Evolutionary conservation across 2,888 invertebrate genomes (phyloP).

Genomic region (Rhagophthalmus giganteus): DNA sequence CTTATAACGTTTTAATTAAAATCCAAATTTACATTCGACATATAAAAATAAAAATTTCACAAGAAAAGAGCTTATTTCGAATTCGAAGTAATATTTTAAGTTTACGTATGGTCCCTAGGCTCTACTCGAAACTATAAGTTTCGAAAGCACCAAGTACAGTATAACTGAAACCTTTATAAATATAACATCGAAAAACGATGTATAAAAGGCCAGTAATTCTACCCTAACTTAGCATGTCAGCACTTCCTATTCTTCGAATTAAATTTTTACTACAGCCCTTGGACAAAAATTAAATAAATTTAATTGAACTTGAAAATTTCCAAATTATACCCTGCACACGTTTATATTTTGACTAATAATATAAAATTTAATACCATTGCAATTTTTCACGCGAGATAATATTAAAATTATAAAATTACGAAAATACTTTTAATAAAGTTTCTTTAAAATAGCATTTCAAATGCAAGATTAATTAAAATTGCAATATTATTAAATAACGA

Average conservation of each 20-base stretch:
- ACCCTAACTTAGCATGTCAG: constrained; percentile 21
- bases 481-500: constrained; percentile 16
- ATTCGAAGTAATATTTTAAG: constrained; percentile 31
- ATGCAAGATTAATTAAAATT: constrained; percentile 1
- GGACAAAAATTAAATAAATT: no score
- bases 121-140: constrained; percentile 31
- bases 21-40: constrained; percentile 13
- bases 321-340: no score
- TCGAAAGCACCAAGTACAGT: constrained; percentile 36
- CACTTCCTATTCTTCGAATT: constrained; percentile 15
- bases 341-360: no score
- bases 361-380: no score
- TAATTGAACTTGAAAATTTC: no score
- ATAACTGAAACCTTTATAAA: constrained; percentile 29
- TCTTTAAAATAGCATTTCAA: no score
- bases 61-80: constrained; percentile 15
- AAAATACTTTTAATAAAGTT: no score
- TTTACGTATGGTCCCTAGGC: constrained; percentile 37
- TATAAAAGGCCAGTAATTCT: constrained; percentile 21
- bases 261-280: no score
- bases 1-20: no score
- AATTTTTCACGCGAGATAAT: no score
- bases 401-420: no score
- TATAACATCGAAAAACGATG: constrained; percentile 18
- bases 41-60: constrained; percentile 24